Evolutionary conservation across 2,113 vertebrate species (phyloP), one percentile per base, ranked within the genome.

Genomic region (Monopterus albus): DNA sequence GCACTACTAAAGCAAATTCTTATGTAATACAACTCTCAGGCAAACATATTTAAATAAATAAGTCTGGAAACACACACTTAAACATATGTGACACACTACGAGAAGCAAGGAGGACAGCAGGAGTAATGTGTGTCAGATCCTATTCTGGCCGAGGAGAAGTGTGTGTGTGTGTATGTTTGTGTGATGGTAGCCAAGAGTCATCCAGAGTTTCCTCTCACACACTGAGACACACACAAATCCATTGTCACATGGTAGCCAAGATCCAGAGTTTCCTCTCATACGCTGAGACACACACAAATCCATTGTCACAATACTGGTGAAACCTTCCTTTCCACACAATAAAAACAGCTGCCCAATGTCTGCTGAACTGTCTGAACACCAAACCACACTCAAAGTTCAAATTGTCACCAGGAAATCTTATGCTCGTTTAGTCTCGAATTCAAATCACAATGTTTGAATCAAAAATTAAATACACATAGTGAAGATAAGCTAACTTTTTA

Each of bases 121-220:
- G 38, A 75, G 49, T 86, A 83, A 90, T 86, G 76, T 25, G 52
- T 81, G 84, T 83, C 88, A 87, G 72, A 78, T 73, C 64, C 40
- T 40, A 39, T 39, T 68, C 73, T 82, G 82, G 43, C 76, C 51
- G 71, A 50, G 47, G 50, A 50, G 51, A 60, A 73, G 9, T 28
- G 45, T n/a, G 28, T 47, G 50, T 46, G 35, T 28, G 50, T 58
- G 18, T 64, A 47, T 40, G 61, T 75, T 26, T 56, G 72, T 73
- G 31, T 60, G 35, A 58, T 36, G 39, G 71, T 42, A 66, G 66
- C 60, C 40, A 39, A 33, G 50, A 81, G 78, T 83, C 83, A 77
- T 73, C 55, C 78, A 86, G 68, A 86, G 79, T 79, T 85, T n/a
- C 70, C 60, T 31, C 20, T n/a, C 36, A 17, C 2, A 59, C 58